Base-by-base conservation (phyloP, 64 coral and sea anemone genomes). In the Astreopora myriophthalma region DNA sequence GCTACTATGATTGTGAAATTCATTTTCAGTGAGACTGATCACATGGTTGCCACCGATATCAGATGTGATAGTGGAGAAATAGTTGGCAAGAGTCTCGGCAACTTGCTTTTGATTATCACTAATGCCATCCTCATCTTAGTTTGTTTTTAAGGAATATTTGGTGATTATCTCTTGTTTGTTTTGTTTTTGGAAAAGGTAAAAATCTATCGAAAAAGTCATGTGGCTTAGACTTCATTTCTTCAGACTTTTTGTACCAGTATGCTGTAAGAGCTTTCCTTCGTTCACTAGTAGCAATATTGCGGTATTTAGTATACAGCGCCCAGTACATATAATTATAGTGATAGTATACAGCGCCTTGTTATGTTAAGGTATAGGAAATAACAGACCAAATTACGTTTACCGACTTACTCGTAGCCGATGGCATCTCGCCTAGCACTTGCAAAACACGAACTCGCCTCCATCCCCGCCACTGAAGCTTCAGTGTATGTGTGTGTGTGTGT, bases 51-150 rank as follows among this genome's bases (percentile, higher is more conserved):
- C 75, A 14, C 75, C 75, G 27, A 79, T 49, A 79, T 79, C 38
- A 79, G 75, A 79, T 79, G 75, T 3, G 63, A 57, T 22, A 63
- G 79, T 60, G 27, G 29, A 61, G 10, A 82, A 82, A 79, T 42
- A 14, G 0, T 79, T 42, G 75, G 75, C 75, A 42, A 8, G 51
- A 79, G 75, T 48, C 75, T 82, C 79, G 9, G 79, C 79, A 57
- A 63, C 79, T 82, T 82, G 52, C 79, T 39, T 82, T 63, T 82
- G 52, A 82, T 82, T 48, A 60, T 82, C 79, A 82, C 28, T 82
- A 82, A 82, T 23, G 55, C 10, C 55, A 82, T 82, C 79, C 52
- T 82, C 27, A 62, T 82, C 46, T 82, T 82, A n/a, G n/a, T n/a
- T n/a, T 82, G 78, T 82, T 82, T 58, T 82, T 82, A 62, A 82